Base-by-base conservation (phyloP, 2,888 invertebrate genomes). In the Hipparchia sbordonii region DNA sequence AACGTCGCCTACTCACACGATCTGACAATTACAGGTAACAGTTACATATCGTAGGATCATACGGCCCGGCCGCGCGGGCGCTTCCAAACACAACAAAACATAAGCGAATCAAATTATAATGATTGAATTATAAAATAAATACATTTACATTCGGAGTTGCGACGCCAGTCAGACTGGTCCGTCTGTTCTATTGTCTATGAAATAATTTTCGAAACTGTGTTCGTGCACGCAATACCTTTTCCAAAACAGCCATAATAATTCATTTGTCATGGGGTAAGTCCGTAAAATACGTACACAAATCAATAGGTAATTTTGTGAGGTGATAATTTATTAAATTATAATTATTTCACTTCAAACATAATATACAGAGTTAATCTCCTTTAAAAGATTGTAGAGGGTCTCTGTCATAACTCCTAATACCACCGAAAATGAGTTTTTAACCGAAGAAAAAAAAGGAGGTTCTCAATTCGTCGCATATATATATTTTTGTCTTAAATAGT, bases 111-210 rank as follows among this genome's bases (percentile, higher is more conserved):
- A 84, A 89, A 88, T 84, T 45, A 65, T 84, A 86, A 86, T 85
- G 87, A 89, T 88, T 85, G 84, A 87, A 88, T 85, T 87, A 88
- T 80, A 86, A 89, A 89, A 87, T 90, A 90, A 90, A 92, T 89
- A 91, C 89, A 90, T 70, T 65, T 66, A 72, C 69, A 66, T 66
- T 66, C 10, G 23, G 56, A 52, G 77, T 80, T 79, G 79, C 79
- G 81, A 81, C 81, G 78, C 82, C 80, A 85, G 85, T 84, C 81
- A 81, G 81, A 84, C 77, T 71, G 73, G 33, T 39, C 66, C 71
- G 60, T 51, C 52, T 54, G 80, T 60, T 60, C 76, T 80, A 83
- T 74, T 71, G 65, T 66, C 23, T 65, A 68, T 60, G 82, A 84
- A 82, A 79, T 45, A 48, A 56, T n/a, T 52, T 23, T 54, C 60